Base-by-base conservation (phyloP, 2,888 invertebrate species). In the Amblyjoppa fuscipennis region DNA sequence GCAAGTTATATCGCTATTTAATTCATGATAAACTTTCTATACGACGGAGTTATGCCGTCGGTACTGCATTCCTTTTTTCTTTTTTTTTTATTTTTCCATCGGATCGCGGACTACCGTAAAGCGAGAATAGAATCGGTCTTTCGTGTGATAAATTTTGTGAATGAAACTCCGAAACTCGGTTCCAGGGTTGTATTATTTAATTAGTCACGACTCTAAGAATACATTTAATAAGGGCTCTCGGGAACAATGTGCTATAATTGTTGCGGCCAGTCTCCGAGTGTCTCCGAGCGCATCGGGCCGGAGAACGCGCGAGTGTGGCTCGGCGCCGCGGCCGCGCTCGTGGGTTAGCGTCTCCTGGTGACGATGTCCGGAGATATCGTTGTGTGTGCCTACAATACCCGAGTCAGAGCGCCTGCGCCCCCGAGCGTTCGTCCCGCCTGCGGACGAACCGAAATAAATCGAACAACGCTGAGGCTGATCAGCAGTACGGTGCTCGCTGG, bases 391-490 rank as follows among this genome's bases (percentile, higher is more conserved):
- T n/a, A 16, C 49, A 49, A 20, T 69, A 25, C 56, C 78, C 82
- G 75, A 75, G 82, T 76, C 86, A 87, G 61, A 74, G 89, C 91
- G 92, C 92, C 81, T 90, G 92, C 92, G 91, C 87, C 53, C 56
- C 74, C 85, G 83, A 87, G 88, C 87, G 86, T 90, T 78, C 87
- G 87, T 91, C 90, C 89, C 90, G 92, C 91, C 90, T 92, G 90
- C 91, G 87, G 91, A 91, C 91, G 92, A 92, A 93, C 93, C 91
- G 92, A 93, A 94, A 93, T 93, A 93, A 94, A 94, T 94, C 94
- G 94, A 93, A 93, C 91, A 92, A 92, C 91, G 92, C 92, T 90
- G 91, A 92, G 92, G 83, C 82, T 64, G 82, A 74, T 74, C 80
- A 79, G 77, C 85, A 83, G 82, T 69, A 91, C 91, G 90, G 91